Evolutionary conservation across 2,797 vertebrate species (phyloP).

Genomic region (Spinus olivaceus): DNA sequence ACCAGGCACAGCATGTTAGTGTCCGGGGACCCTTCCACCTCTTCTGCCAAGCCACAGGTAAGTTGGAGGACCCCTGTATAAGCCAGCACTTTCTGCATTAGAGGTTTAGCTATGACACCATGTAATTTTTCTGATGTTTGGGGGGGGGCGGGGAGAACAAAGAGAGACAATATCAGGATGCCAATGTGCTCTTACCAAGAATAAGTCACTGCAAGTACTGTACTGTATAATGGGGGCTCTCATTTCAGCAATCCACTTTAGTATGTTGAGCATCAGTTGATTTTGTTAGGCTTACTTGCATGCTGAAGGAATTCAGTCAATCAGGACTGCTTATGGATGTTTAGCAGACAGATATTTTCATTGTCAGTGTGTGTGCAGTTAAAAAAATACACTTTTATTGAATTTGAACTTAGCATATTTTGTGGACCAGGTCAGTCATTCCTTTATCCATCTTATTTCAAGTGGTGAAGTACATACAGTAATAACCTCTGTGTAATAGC

Average conservation of each 20-base stretch:
- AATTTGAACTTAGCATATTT: neutral
- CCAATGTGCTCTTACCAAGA: neutral
- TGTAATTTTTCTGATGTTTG: neutral
- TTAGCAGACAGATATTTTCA: neutral
- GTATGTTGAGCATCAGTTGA: neutral
- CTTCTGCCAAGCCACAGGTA: slow-evolving; percentile 96
- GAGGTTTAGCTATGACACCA: neutral
- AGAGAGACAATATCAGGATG: neutral
- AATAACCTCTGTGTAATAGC: neutral
- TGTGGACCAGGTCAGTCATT: neutral
- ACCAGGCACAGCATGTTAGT: slow-evolving; percentile 89
- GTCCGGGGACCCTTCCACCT: slow-evolving; percentile 86
- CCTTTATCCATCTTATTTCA: neutral
- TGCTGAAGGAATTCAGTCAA: neutral
- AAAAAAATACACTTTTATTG: neutral
- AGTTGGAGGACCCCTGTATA: slow-evolving; percentile 27
- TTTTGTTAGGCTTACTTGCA: neutral
- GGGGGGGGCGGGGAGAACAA: accelerated
- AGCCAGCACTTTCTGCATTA: neutral
- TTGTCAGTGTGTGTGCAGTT: neutral
- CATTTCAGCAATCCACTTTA: neutral
- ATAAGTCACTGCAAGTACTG: accelerated
- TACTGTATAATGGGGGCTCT: neutral
- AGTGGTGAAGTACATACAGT: neutral
- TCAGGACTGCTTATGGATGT: neutral